These are phyloP conservation scores for Colletes gigas DNA, from an alignment of 1,140 invertebrate species.

Conservation along the genomic window DNA sequence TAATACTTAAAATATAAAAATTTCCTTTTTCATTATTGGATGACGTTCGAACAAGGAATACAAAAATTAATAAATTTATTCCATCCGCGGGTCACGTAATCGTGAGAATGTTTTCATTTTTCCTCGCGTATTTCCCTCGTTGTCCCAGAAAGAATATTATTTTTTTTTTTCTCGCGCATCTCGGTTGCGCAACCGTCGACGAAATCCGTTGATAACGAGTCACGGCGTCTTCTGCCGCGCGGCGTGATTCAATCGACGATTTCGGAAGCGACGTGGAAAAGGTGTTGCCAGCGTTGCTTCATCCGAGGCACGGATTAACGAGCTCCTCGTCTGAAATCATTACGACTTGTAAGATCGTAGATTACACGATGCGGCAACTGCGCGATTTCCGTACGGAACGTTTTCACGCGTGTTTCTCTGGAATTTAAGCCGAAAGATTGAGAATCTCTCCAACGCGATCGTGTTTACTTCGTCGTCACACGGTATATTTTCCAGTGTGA, in stretches of 20 bases:
- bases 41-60: no score
- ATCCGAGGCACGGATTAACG: constrained; percentile 3
- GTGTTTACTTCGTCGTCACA: neutral
- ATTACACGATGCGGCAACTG: neutral
- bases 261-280: neutral
- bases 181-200: constrained; percentile 3
- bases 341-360: constrained; percentile 15
- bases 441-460: neutral
- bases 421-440: constrained; percentile 15
- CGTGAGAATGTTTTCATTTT: no score
- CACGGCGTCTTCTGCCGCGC: neutral
- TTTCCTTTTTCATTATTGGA: no score
- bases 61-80: no score
- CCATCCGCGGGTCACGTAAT: no score
- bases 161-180: neutral
- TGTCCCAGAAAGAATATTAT: neutral
- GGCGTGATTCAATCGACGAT: neutral
- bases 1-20: no score
- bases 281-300: neutral
- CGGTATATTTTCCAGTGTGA: neutral
- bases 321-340: neutral
- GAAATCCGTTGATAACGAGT: neutral
- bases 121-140: neutral
- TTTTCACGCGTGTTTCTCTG: constrained; percentile 5
- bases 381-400: neutral